These are phyloP conservation scores for Trachythela sp. DNA, from an alignment of 64 coral and sea anemone genomes.

Conservation along the genomic window DNA sequence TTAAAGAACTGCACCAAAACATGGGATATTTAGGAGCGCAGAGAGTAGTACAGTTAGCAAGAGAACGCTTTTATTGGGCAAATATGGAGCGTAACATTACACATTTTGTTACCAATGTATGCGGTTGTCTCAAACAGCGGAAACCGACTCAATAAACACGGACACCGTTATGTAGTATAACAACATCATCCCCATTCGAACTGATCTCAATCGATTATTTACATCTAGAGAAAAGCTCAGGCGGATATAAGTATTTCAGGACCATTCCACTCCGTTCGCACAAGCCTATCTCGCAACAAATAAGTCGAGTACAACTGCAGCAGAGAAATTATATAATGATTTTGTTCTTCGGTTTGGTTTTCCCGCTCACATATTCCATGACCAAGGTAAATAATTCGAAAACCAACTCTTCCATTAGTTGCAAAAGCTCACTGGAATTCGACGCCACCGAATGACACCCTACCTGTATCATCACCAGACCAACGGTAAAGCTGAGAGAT, in stretches of 20 bases:
- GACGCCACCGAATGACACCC: too few relatives aligned
- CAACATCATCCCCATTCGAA: slow-evolving; percentile 14
- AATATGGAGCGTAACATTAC: neutral
- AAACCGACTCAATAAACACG: neutral
- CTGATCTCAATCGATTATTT: slow-evolving; percentile 26
- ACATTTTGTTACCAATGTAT: neutral
- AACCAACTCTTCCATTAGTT: too few relatives aligned
- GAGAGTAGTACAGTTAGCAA: neutral
- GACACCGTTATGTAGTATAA: neutral
- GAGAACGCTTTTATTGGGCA: slow-evolving; percentile 16
- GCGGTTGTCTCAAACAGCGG: neutral
- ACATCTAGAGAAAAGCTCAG: slow-evolving; percentile 20
- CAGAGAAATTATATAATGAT: slow-evolving; percentile 27
- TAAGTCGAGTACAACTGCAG: slow-evolving; percentile 2
- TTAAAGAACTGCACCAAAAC: neutral
- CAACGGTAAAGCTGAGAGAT: too few relatives aligned
- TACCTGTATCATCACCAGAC: too few relatives aligned
- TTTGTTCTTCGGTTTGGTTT: slow-evolving; percentile 31
- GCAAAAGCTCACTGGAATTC: too few relatives aligned
- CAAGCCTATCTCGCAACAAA: neutral
- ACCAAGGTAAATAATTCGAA: neutral
- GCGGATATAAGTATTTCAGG: neutral
- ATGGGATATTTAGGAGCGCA: neutral
- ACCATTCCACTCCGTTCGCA: neutral
- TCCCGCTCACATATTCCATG: slow-evolving; percentile 15